These are phyloP conservation scores for Coenobita brevimanus DNA, from an alignment of 1,140 invertebrate genomes.

Conservation along the genomic window DNA sequence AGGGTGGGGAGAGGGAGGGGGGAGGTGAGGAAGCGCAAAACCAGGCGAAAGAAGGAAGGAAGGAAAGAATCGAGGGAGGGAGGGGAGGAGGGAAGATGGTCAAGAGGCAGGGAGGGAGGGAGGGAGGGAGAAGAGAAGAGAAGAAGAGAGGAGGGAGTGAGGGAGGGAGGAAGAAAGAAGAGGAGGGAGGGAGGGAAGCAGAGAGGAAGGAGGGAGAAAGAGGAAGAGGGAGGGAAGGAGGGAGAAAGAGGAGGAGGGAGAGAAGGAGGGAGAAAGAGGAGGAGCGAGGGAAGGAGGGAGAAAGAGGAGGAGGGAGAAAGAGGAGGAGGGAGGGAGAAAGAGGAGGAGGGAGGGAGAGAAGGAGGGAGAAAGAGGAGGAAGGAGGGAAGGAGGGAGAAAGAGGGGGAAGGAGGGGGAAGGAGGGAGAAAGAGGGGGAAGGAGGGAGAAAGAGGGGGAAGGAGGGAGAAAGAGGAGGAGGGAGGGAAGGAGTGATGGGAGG, in stretches of 20 bases:
- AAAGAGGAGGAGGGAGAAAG: not conserved
- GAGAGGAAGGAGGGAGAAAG: not conserved
- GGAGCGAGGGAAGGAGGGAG: too few relatives aligned
- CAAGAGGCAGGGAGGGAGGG: too few relatives aligned
- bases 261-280: too few relatives aligned
- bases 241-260: not conserved
- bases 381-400: not conserved
- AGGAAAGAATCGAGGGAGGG: too few relatives aligned
- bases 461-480: not conserved
- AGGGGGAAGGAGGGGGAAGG: not conserved
- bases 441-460: not conserved
- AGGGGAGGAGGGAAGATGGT: too few relatives aligned
- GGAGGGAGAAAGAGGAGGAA: not conserved
- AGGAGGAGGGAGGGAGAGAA: not conserved
- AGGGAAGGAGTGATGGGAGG: not conserved
- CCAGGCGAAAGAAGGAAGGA: not conserved
- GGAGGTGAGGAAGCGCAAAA: not conserved
- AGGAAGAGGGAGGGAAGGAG: not conserved
- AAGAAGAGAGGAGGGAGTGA: not conserved
- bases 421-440: not conserved
- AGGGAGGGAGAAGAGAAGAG: not conserved
- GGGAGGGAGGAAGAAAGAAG: not conserved
- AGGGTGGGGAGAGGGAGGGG: not conserved
- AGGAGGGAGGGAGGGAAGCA: not conserved
- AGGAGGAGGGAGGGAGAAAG: not conserved